Base-by-base conservation (phyloP, 2,797 vertebrate species). In the Phataginus tricuspis region DNA sequence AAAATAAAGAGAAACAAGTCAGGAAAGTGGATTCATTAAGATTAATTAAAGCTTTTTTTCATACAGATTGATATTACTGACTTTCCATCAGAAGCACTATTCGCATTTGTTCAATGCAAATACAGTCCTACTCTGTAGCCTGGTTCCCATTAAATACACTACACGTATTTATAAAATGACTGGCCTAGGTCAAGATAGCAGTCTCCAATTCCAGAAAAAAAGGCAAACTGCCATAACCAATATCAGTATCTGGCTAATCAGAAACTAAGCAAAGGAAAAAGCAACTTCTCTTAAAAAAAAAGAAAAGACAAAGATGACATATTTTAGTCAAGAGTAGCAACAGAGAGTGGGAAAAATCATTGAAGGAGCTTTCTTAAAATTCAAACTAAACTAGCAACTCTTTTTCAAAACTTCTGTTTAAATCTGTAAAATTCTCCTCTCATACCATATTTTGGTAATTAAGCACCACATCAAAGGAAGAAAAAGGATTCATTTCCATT, bases 401-500 rank as follows among this genome's bases (percentile, higher is more conserved):
- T 11, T 92, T 85, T 53, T 19, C 2, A 21, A 86, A 72, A 49
- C 6, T 71, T 71, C 51, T 53, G 2, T 72, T 77, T 66, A 87
- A 91, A 74, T 78, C 11, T 55, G 12, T 57, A 95, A 66, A 71
- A 23, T n/a, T 84, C 4, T 85, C 74, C 16, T 31, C 29, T 14
- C 57, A 18, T 68, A 55, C 19, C 4, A 14, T 57, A 72, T 90
- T 94, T 94, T 91, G 16, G 1, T 75, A 74, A 69, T n/a, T 71
- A 91, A 61, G 21, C 27, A 69, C 19, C 25, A 59, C 7, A 79
- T 0, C 7, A 71, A 55, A 10, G 19, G 23, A 10, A 64, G 12
- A 4, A 42, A 85, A 72, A 69, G 2, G 90, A 95, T 77, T 27
- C 16, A n/a, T 49, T 95, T 95, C 91, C 12, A 75, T 77, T 92